Percentiles rank a stretch among this genome's conserved stretches.
phyloP scores from a whole-genome alignment of 2,888 invertebrate species.

The Muscina levida region DNA sequence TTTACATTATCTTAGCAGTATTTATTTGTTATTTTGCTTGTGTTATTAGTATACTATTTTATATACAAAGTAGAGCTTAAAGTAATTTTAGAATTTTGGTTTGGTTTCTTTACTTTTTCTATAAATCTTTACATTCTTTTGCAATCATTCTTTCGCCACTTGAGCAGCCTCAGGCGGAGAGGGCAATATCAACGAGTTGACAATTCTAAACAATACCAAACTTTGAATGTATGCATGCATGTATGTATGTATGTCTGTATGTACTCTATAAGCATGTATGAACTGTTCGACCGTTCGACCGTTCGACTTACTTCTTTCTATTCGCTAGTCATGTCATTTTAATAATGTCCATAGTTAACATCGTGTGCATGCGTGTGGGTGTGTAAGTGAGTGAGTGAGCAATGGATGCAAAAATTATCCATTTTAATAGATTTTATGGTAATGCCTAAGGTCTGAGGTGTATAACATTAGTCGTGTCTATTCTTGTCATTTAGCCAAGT shows the following conservation, averaged over 20 bases:
- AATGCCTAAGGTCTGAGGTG: conserved; percentile 24
- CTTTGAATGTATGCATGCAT: conserved; percentile 29
- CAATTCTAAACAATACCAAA: too few relatives aligned
- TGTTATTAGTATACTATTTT: conserved; percentile 64
- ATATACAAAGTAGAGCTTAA: conserved; percentile 66
- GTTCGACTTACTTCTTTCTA: conserved; percentile 17
- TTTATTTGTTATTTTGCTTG: conserved; percentile 35
- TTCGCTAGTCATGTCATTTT: conserved; percentile 16
- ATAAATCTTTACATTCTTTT: conserved; percentile 9
- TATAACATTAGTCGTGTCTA: too few relatives aligned
- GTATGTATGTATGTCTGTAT: conserved; percentile 27
- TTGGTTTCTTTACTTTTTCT: conserved; percentile 56
- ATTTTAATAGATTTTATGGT: conserved; percentile 43
- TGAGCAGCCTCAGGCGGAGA: too few relatives aligned
- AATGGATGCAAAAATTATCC: conserved; percentile 25
- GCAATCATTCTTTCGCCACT: too few relatives aligned
- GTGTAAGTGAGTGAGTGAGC: background rate
- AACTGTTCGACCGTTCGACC: conserved; percentile 53
- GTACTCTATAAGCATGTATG: conserved; percentile 34
- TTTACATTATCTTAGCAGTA: conserved; percentile 60
- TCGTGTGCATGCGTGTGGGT: conserved; percentile 34
- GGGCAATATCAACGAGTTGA: too few relatives aligned
- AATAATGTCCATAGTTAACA: background rate
- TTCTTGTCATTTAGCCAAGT: conserved; percentile 5
- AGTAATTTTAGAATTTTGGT: conserved; percentile 66